Conservation (phyloP, 1,140 invertebrate genomes). For the Palaemon carinicauda region DNA sequence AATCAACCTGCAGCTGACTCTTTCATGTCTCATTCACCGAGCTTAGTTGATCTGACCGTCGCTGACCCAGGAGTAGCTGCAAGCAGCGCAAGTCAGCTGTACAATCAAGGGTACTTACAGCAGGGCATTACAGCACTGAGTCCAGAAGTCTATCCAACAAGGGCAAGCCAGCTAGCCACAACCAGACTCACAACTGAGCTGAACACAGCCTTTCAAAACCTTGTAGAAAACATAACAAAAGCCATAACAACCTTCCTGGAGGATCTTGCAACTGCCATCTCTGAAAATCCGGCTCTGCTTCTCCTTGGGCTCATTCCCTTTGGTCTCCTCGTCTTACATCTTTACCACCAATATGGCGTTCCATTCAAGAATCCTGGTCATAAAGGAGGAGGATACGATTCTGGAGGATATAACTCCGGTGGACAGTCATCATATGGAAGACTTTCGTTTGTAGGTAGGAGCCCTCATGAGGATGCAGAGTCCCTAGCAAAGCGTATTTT, state of each 20-base stretch:
- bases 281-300: background rate
- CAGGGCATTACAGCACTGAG: background rate
- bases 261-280: slow-evolving; percentile 3
- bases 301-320: slow-evolving; percentile 31
- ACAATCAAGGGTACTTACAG: background rate
- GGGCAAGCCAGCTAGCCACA: background rate
- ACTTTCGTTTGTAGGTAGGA: background rate
- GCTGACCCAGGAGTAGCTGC: no score
- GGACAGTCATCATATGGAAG: background rate
- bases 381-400: background rate
- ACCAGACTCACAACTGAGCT: background rate
- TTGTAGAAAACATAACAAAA: background rate
- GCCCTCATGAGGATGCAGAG: background rate
- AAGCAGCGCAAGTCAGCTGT: background rate
- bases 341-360: background rate
- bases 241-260: background rate
- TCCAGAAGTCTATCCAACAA: background rate
- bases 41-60: no score
- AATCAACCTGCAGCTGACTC: no score
- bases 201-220: background rate
- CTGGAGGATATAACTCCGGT: background rate
- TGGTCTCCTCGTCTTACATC: background rate
- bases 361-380: no score
- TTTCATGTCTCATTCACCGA: no score
- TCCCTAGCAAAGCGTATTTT: background rate